phyloP scores from a whole-genome alignment of 1,140 invertebrate genomes.

The Penaeus vannamei region DNA sequence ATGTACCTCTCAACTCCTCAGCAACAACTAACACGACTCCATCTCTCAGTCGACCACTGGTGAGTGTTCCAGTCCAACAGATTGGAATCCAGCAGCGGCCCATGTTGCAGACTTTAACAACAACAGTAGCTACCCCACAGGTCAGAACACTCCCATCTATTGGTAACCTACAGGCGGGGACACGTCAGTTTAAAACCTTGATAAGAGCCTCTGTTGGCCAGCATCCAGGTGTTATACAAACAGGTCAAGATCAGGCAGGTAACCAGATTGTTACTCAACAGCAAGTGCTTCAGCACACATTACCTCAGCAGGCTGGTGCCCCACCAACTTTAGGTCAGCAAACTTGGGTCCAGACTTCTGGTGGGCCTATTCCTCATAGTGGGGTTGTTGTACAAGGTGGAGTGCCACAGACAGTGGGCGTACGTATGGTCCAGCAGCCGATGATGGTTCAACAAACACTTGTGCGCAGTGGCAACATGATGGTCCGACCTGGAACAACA shows the following conservation, averaged over 20 bases:
- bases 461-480: constrained; percentile 54
- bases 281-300: constrained; percentile 50
- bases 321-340: constrained; percentile 50
- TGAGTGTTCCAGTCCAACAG: constrained; percentile 53
- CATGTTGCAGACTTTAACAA: constrained; percentile 31
- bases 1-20: constrained; percentile 35
- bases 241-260: constrained; percentile 26
- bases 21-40: constrained; percentile 55
- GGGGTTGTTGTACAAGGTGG: constrained; percentile 56
- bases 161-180: constrained; percentile 39
- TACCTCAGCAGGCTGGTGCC: constrained; percentile 56
- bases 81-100: constrained; percentile 53
- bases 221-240: constrained; percentile 10
- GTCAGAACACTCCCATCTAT: constrained; percentile 55
- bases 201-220: constrained; percentile 57
- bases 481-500: constrained; percentile 46
- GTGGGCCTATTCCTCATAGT: constrained; percentile 43
- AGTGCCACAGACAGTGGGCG: constrained; percentile 43
- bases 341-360: constrained; percentile 49
- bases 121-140: constrained; percentile 34
- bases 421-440: constrained; percentile 58
- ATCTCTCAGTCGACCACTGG: constrained; percentile 51
- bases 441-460: constrained; percentile 62
- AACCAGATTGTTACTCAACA: constrained; percentile 55
- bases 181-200: constrained; percentile 55